These are phyloP conservation scores for Arothron firmamentum DNA, from an alignment of 2,113 vertebrate genomes.

Conservation along the genomic window DNA sequence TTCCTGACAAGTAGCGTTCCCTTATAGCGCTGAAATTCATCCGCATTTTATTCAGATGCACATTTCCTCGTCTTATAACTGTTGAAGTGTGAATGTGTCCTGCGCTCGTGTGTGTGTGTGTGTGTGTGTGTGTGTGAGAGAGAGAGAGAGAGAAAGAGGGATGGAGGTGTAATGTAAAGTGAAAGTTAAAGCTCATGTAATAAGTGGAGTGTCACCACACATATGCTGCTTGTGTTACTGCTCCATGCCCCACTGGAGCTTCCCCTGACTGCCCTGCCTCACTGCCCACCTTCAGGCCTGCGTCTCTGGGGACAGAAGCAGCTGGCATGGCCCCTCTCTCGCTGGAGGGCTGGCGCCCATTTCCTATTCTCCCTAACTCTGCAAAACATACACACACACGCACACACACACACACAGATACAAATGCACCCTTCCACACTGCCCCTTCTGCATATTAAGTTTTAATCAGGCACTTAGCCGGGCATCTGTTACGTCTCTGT, in stretches of 20 bases:
- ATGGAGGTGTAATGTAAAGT: conserved; percentile 31
- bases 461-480: conserved; percentile 79
- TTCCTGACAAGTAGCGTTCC: not conserved
- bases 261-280: conserved; percentile 55
- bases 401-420: conserved; percentile 12
- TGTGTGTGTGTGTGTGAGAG: not conserved
- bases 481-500: conserved; percentile 77
- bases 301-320: conserved; percentile 66
- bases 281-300: conserved; percentile 68
- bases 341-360: conserved; percentile 68
- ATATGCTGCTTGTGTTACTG: conserved; percentile 63
- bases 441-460: conserved; percentile 71
- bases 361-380: conserved; percentile 44
- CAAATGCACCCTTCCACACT: conserved; percentile 27
- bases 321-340: conserved; percentile 67
- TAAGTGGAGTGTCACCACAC: conserved; percentile 55
- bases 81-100: conserved; percentile 1
- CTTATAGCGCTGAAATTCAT: too few species aligned
- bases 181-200: conserved; percentile 48
- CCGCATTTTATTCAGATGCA: too few species aligned
- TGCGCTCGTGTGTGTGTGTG: not conserved
- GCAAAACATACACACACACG: conserved; percentile 32
- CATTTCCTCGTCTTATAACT: not conserved
- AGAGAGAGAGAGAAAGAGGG: too few species aligned
- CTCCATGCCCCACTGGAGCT: conserved; percentile 40